Percentiles rank a stretch among this genome's conserved stretches.
phyloP scores from a whole-genome alignment of 2,797 vertebrate genomes.

The Enteromius thamalakanensis region DNA sequence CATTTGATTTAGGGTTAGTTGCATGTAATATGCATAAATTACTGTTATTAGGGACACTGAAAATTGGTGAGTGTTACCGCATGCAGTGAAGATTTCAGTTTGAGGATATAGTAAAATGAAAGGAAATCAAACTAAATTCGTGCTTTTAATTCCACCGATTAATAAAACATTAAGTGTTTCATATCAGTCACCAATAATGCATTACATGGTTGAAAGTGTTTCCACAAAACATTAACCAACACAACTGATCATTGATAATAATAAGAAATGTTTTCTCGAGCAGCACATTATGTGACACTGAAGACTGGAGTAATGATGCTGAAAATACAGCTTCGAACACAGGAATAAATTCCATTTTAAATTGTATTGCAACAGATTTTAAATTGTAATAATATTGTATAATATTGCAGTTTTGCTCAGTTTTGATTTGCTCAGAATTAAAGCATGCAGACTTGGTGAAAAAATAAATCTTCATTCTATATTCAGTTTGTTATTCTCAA shows the following conservation, averaged over 20 bases:
- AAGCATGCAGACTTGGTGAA: neutral
- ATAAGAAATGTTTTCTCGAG: neutral
- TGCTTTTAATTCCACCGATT: neutral
- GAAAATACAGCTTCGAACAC: neutral
- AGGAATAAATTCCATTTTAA: neutral
- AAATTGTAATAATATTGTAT: neutral
- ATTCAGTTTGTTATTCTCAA: neutral
- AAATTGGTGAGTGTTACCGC: neutral
- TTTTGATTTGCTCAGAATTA: neutral
- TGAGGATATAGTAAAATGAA: neutral
- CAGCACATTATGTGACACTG: neutral
- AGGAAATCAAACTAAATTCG: neutral
- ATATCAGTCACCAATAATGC: neutral
- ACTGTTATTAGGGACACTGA: neutral
- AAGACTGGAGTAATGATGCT: neutral
- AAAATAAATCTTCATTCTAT: too few relatives aligned
- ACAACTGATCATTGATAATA: neutral
- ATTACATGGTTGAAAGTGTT: neutral
- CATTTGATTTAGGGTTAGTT: neutral
- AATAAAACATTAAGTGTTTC: neutral
- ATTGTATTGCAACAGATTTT: neutral
- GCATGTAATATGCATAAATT: neutral
- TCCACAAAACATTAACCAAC: neutral
- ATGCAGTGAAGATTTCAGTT: neutral
- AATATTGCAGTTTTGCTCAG: neutral